Base-by-base conservation (phyloP, 2,113 vertebrate genomes). In the Toxotes jaculatrix region DNA sequence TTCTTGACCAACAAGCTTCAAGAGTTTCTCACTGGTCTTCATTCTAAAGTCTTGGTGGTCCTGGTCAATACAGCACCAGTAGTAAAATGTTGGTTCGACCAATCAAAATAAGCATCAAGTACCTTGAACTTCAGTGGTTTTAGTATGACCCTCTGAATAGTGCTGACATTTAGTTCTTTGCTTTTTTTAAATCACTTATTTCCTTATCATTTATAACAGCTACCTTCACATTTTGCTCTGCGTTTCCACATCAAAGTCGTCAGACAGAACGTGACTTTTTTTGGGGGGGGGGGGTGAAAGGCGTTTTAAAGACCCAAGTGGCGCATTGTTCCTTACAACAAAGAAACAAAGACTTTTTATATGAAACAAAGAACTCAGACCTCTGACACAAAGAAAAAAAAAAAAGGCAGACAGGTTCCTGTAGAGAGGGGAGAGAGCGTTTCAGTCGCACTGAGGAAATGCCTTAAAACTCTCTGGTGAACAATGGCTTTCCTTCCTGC, bases 401-500 rank as follows among this genome's bases (percentile, higher is more conserved):
- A 74, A 70, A 42, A 53, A 79, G 47, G 4, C 34, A 73, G 17
- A 12, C 23, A 21, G 21, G 82, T 73, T 89, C 72, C 65, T 80
- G 27, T 27, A 27, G 27, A 56, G 36, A 77, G 74, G 89, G 80
- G 70, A 36, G 47, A 79, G 57, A 77, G 68, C 40, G 1, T 67
- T 71, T 71, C 11, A 74, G 68, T 86, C 77, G 73, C 76, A 43
- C 16, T 11, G 1, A 89, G 91, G 91, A 91, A 89, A 91, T 86
- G 91, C 89, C 77, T 80, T 57, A 60, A 88, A 78, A 64, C 61
- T 66, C 79, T 79, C 43, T 60, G 83, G 43, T 67, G 86, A 91
- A 94, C 93, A 94, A 95, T 93, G 74, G 87, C 23, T 80, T 93
- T 93, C 93, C 93, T 95, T 93, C 94, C 94, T 94, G 88, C 23